Base-by-base conservation (phyloP, 2,797 vertebrate species). In the Microcaecilia unicolor region DNA sequence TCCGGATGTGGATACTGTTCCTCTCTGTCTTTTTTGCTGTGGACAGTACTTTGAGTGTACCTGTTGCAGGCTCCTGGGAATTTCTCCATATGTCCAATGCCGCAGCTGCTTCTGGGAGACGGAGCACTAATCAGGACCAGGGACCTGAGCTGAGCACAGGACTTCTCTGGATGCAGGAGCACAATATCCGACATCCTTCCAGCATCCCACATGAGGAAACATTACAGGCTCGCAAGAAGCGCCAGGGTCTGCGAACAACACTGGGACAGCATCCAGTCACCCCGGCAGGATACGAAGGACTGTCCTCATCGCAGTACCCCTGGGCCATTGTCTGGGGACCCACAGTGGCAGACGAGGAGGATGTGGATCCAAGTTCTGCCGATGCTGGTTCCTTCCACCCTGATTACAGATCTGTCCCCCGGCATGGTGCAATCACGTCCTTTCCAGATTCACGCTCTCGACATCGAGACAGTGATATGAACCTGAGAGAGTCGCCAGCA, bases 281-380 rank as follows among this genome's bases (percentile, higher is more conserved):
- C 11, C 83, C 83, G 1, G 79, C 79, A 0, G 77, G 79, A 0
- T 72, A 83, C 10, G 81, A 85, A 61, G 83, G 78, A 25, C 70
- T 74, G 13, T 76, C 78, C 25, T 83, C 83, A 15, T 85, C 83
- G 16, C 83, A 81, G 54, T 84, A 85, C 34, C 83, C 83, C 22
- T 84, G 83, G 83, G 83, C 81, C 37, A 85, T 85, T 3, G 76
- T 85, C 6, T 85, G 83, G 83, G 83, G 80, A 8, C 81, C 83
- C 38, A 85, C 83, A 0, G 76, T 83, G 40, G 83, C 80, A 0
- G 77, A 80, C 14, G 83, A 85, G 51, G 83, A 83, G 0, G 79
- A 78, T 35, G 76, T 72, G 8, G 79, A 82, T 34, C 32, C 73
- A 42, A 83, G 80, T 47, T 84, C 78, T 0, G 80, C 76, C 55